Evolutionary conservation across 2,113 vertebrate genomes (phyloP), one percentile per base, ranked within the genome.

Genomic region (Pithys albifrons): DNA sequence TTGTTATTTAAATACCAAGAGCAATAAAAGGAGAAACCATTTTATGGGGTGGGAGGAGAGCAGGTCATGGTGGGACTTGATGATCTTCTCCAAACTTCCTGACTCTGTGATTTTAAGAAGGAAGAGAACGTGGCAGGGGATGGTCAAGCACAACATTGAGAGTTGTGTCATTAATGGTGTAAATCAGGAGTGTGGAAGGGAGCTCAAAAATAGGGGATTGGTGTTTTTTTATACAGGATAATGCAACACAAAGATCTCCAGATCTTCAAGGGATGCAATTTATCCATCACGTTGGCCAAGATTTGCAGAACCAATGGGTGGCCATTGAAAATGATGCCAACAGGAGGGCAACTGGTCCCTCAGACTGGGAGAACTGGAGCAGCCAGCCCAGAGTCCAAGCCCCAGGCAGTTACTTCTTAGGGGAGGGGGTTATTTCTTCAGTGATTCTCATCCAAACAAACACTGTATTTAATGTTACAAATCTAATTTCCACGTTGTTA

Each of bases 141-240:
- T 8, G 10, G 64, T 52, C 25, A 23, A 46, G 55, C 15, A 7
- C 37, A 8, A 1, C 27, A 4, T 1, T 31, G 43, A 29, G 52
- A 19, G 35, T 7, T 13, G 6, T 1, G 1, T 52, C 49, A 19
- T 29, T 31, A 19, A 28, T 1, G 2, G 7, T 28, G n/a, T 6
- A 8, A 73, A 41, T 41, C 18, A 19, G 0, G 16, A 16, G 29
- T 4, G 3, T 18, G 79, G 45, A 37, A 75, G 3, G 0, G 7
- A 76, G 39, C 45, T 85, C 14, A 23, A 33, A 59, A 79, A 43
- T 46, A 20, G 1, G 29, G 35, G 45, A 6, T 43, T 43, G 24
- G 23, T 62, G 65, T 4, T 39, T 20, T 61, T 88, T 66, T 19
- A 13, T 69, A n/a, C 3, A 0, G 49, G 85, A 13, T 33, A 37